Evolutionary conservation across 2,797 vertebrate genomes (phyloP).

Genomic region (Arrhamphus sclerolepis): DNA sequence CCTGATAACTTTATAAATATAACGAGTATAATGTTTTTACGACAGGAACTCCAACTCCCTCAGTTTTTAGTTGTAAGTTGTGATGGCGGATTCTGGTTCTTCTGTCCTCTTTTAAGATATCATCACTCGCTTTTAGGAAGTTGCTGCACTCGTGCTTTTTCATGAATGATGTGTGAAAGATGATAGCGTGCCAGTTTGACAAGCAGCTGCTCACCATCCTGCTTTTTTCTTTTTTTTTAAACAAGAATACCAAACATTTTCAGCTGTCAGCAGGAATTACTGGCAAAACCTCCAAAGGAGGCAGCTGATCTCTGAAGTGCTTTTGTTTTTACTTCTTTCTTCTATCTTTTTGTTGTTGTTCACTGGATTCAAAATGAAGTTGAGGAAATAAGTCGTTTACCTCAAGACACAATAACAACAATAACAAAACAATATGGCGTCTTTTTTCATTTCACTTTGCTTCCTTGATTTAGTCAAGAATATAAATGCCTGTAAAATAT

Average conservation of each 20-base stretch:
- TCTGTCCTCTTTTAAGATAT: too few relatives aligned
- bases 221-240: background rate
- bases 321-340: background rate
- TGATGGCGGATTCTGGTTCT: background rate
- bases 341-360: background rate
- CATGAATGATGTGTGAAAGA: background rate
- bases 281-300: background rate
- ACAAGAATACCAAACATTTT: background rate
- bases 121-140: background rate
- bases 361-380: too few relatives aligned
- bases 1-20: too few relatives aligned
- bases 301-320: constrained; percentile 1
- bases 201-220: background rate
- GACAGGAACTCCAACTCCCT: background rate
- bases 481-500: too few relatives aligned
- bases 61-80: background rate
- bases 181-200: background rate
- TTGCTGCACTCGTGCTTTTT: background rate
- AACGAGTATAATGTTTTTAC: too few relatives aligned
- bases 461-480: too few relatives aligned
- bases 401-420: too few relatives aligned
- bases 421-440: too few relatives aligned
- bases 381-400: too few relatives aligned
- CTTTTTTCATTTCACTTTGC: too few relatives aligned
- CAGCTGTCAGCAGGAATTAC: background rate